A percentile compares a stretch with the other conserved stretches of the same genome.
phyloP scores from a whole-genome alignment of 2,113 vertebrate species.

The Mus spicilegus region DNA sequence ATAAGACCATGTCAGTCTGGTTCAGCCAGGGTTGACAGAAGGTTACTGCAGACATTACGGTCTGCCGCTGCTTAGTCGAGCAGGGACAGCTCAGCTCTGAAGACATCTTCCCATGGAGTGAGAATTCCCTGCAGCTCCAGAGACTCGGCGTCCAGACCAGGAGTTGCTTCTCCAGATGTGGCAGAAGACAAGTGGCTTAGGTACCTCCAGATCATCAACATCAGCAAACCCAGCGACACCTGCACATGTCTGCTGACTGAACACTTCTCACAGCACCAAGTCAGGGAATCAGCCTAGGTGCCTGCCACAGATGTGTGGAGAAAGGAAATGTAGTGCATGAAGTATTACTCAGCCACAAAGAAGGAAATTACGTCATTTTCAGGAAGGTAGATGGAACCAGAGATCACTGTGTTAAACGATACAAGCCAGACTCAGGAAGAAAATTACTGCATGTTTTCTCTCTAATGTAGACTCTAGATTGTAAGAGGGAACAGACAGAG shows the following conservation, averaged over 20 bases:
- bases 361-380: neutral
- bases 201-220: too few relatives aligned
- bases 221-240: neutral
- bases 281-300: neutral
- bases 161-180: neutral
- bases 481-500: too few relatives aligned
- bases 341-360: neutral
- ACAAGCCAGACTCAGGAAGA: neutral
- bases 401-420: neutral
- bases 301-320: neutral
- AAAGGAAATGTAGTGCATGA: neutral
- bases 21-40: slow-evolving; percentile 6
- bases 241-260: too few relatives aligned
- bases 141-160: slow-evolving; percentile 29
- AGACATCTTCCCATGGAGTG: slow-evolving; percentile 31
- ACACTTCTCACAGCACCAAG: neutral
- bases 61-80: neutral
- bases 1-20: neutral
- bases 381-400: neutral
- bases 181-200: neutral
- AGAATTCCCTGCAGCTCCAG: slow-evolving; percentile 41
- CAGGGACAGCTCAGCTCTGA: neutral
- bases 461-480: neutral
- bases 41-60: accelerated
- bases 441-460: neutral